These are phyloP conservation scores for Coluber constrictor DNA, from an alignment of 2,797 vertebrate species.

Conservation along the genomic window DNA sequence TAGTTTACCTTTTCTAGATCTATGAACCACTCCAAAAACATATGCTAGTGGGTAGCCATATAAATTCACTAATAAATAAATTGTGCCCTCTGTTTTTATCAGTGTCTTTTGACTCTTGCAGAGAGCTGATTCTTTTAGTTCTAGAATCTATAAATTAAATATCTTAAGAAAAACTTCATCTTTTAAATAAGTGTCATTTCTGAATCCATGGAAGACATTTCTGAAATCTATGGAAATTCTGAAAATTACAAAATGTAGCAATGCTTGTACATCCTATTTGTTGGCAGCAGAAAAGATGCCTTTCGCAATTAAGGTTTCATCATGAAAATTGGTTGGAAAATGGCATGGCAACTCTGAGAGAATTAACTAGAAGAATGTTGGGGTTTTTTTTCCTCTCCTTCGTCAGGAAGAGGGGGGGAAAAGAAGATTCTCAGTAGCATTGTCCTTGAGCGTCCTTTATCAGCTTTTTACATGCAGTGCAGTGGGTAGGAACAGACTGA, in stretches of 20 bases:
- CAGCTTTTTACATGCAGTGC: constrained; percentile 35
- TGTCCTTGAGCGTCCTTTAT: constrained; percentile 59
- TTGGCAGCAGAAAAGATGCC: neutral
- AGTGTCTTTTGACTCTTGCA: too few relatives aligned
- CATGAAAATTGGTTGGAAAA: neutral
- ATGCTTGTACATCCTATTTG: neutral
- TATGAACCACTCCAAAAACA: neutral
- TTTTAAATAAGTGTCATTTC: neutral
- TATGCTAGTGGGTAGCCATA: neutral
- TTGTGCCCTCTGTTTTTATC: neutral
- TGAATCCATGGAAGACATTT: neutral
- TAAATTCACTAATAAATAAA: neutral
- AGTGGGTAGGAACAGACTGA: constrained; percentile 30
- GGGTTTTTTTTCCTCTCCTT: neutral
- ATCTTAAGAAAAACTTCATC: neutral
- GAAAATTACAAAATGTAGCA: neutral
- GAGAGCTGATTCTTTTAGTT: neutral
- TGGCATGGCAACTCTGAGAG: neutral
- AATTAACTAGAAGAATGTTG: neutral
- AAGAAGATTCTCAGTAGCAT: neutral
- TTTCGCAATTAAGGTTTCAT: neutral
- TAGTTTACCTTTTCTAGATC: neutral
- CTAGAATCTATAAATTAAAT: neutral
- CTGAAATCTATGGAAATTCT: neutral
- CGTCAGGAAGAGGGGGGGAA: neutral